Evolutionary conservation across 1,140 invertebrate species (phyloP).

Genomic region (Magallana ariakensis): DNA sequence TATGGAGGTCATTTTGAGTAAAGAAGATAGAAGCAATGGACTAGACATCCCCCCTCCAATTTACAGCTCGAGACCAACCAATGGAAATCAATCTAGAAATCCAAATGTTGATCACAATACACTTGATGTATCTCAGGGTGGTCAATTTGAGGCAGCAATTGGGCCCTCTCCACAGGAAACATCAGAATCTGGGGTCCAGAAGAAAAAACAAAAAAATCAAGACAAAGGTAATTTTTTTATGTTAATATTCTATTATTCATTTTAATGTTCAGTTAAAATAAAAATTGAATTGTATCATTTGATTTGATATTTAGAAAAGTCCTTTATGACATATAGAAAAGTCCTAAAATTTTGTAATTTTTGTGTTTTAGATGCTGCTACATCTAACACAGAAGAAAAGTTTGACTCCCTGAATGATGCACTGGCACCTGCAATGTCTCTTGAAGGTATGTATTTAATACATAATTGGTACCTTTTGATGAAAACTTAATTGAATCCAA

Average conservation of each 20-base stretch:
- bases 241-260: no score
- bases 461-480: no score
- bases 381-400: neutral
- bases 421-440: conserved; percentile 2
- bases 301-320: no score
- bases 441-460: neutral
- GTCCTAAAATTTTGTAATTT: neutral
- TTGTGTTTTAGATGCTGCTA: neutral
- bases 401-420: neutral
- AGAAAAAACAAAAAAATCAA: no score
- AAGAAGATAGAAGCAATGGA: conserved; percentile 6
- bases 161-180: neutral
- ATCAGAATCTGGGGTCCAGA: no score
- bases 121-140: neutral
- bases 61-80: neutral
- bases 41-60: neutral
- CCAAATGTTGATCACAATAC: neutral
- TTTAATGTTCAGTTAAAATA: no score
- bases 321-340: no score
- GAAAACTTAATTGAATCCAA: no score
- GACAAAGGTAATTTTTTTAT: neutral
- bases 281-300: no score
- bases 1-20: conserved; percentile 15
- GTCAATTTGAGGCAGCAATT: neutral
- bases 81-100: neutral